Conservation (phyloP, 1,140 invertebrate genomes). For the Arctopsyche grandis region DNA sequence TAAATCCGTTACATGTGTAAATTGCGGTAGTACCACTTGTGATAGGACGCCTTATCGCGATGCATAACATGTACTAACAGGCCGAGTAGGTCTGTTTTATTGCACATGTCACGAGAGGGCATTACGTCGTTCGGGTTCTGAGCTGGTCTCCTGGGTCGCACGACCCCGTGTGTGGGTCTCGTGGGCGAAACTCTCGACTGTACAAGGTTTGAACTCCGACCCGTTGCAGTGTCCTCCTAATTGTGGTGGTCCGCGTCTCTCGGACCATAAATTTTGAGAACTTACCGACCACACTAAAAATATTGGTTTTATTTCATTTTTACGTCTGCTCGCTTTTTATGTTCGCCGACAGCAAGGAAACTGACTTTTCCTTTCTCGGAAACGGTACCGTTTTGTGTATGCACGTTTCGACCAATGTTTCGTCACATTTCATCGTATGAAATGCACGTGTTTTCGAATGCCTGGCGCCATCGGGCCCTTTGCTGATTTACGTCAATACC, state of each 20-base stretch:
- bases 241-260: neutral
- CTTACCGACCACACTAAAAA: constrained; percentile 39
- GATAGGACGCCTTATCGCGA: too few species aligned
- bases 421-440: too few species aligned
- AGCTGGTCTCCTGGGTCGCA: too few species aligned
- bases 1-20: too few species aligned
- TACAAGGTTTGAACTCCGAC: neutral
- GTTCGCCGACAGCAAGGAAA: neutral
- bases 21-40: too few species aligned
- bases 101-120: neutral
- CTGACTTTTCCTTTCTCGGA: constrained; percentile 12
- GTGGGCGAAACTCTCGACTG: too few species aligned
- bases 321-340: constrained; percentile 36
- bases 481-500: neutral
- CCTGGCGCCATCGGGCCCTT: neutral
- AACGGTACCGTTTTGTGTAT: neutral
- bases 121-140: too few species aligned
- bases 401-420: too few species aligned
- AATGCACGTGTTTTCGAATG: too few species aligned
- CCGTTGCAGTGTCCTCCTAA: neutral
- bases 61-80: too few species aligned
- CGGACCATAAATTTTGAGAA: constrained; percentile 39
- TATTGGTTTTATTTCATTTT: constrained; percentile 50
- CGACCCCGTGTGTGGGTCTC: too few species aligned
- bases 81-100: too few species aligned